These are phyloP conservation scores for Scaptomyza tumidula DNA, from an alignment of 2,888 invertebrate species.

Conservation along the genomic window DNA sequence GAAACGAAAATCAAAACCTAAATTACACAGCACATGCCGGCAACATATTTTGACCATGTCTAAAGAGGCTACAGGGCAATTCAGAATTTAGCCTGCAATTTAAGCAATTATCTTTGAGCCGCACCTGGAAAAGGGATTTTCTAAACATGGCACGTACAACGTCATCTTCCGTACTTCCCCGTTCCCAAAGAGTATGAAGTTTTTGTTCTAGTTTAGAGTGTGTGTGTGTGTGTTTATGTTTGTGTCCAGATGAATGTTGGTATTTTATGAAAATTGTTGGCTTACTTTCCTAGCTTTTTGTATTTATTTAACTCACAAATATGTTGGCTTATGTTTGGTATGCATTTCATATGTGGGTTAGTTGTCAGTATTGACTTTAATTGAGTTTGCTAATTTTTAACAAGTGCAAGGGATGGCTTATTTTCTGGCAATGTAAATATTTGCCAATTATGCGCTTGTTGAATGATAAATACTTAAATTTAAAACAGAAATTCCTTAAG, in stretches of 20 bases:
- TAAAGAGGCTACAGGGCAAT: conserved; percentile 31
- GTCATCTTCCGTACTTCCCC: neutral
- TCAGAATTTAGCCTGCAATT: conserved; percentile 66
- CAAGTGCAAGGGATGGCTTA: neutral
- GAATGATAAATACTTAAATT: conserved; percentile 2
- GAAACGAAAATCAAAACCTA: conserved; percentile 37
- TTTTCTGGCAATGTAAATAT: conserved; percentile 28
- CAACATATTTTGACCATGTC: conserved; percentile 28
- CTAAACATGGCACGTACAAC: conserved; percentile 57
- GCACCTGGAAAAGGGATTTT: conserved; percentile 54
- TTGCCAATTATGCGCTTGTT: conserved; percentile 36
- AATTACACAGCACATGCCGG: conserved; percentile 46
- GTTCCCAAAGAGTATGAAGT: conserved; percentile 14
- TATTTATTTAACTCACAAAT: conserved; percentile 21
- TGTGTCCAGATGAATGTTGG: conserved; percentile 35
- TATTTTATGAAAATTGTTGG: conserved; percentile 34
- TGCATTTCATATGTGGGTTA: conserved; percentile 13
- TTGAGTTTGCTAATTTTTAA: conserved; percentile 29
- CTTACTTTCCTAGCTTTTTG: conserved; percentile 12
- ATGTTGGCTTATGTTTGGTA: conserved; percentile 13
- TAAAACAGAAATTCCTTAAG: conserved; percentile 7
- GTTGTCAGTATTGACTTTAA: conserved; percentile 21
- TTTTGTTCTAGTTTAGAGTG: neutral
- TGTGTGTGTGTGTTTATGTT: neutral
- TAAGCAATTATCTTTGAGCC: conserved; percentile 66